Conservation (phyloP, 1,140 invertebrate genomes). For the Archivesica marissinica region DNA sequence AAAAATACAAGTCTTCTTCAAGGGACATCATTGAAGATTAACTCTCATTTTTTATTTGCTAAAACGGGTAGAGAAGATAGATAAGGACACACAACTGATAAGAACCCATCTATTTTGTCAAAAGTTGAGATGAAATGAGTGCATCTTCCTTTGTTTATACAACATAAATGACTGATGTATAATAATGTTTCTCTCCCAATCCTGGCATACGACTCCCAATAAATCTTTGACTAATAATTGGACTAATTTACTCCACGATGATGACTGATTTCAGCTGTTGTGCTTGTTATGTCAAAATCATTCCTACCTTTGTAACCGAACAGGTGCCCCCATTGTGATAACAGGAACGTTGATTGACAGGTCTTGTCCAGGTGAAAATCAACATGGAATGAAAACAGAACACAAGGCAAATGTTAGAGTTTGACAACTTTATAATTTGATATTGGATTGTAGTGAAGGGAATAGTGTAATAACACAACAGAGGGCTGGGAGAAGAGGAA, state of each 20-base stretch:
- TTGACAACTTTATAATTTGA: constrained; percentile 55
- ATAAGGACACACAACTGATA: constrained; percentile 14
- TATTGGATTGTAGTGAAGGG: too few species aligned
- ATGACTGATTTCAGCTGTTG: constrained; percentile 36
- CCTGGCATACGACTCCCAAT: background rate
- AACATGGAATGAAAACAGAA: constrained; percentile 47
- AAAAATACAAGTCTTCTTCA: too few species aligned
- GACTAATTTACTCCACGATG: constrained; percentile 26
- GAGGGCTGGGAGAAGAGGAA: too few species aligned
- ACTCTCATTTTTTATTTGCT: too few species aligned
- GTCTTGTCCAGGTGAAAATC: constrained; percentile 60
- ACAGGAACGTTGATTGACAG: constrained; percentile 50
- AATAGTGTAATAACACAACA: too few species aligned
- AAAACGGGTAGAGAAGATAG: background rate
- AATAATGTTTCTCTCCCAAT: constrained; percentile 36
- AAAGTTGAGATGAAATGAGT: constrained; percentile 27
- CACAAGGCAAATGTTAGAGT: background rate
- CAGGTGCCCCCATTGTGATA: constrained; percentile 56
- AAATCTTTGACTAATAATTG: constrained; percentile 46
- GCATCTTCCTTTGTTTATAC: constrained; percentile 43
- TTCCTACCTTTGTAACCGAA: constrained; percentile 41
- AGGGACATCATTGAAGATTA: too few species aligned
- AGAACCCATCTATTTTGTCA: constrained; percentile 32
- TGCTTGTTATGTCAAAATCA: constrained; percentile 24
- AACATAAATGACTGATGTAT: constrained; percentile 24